phyloP scores from a whole-genome alignment of 2,888 invertebrate genomes.

The Willowsia nigromaculata region DNA sequence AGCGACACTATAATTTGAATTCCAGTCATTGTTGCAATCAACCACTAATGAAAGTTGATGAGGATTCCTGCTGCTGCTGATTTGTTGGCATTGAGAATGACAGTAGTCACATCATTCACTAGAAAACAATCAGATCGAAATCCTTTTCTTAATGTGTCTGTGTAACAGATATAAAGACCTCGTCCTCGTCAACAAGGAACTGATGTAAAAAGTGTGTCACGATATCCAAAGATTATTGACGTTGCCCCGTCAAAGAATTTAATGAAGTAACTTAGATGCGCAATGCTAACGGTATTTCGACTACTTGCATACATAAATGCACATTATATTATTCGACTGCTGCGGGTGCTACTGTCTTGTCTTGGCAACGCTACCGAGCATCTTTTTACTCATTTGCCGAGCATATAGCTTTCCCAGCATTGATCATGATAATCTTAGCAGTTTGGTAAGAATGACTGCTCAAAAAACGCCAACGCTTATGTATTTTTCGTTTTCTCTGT shows the following conservation, averaged over 20 bases:
- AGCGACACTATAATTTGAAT: neutral
- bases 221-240: neutral
- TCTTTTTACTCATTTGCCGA: neutral
- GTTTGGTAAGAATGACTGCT: no score
- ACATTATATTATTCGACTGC: neutral
- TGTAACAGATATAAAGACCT: neutral
- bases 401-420: neutral
- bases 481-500: no score
- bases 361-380: neutral
- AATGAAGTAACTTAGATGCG: conserved; percentile 38
- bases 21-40: neutral
- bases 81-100: neutral
- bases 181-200: conserved; percentile 1
- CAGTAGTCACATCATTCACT: neutral
- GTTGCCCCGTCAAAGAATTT: neutral
- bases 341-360: neutral
- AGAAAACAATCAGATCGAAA: neutral
- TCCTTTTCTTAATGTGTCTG: neutral
- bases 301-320: neutral
- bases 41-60: neutral
- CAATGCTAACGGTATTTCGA: conserved; percentile 45
- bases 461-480: no score
- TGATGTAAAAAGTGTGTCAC: conserved; percentile 57
- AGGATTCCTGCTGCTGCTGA: neutral
- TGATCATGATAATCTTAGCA: no score